phyloP scores from a whole-genome alignment of 2,113 vertebrate genomes.

The Podarcis raffonei region DNA sequence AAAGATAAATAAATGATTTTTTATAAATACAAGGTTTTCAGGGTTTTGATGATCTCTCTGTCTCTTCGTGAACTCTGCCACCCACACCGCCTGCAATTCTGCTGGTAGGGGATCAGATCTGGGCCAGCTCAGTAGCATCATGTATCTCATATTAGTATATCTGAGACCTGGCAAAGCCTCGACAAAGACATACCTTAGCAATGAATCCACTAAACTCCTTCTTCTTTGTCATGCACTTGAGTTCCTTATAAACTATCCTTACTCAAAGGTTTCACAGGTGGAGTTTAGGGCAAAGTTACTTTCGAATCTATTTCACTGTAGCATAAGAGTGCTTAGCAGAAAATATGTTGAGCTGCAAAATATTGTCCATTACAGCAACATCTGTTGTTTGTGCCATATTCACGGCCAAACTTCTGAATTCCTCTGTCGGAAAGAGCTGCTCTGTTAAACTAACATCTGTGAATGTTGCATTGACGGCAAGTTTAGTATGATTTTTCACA shows the following conservation, averaged over 20 bases:
- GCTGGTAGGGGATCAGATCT: neutral
- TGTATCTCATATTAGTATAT: neutral
- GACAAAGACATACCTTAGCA: neutral
- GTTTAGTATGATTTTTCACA: slow-evolving; percentile 19
- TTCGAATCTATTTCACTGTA: neutral
- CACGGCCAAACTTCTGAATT: slow-evolving; percentile 15
- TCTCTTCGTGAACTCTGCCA: neutral
- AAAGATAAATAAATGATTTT: too few relatives aligned
- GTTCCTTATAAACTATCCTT: neutral
- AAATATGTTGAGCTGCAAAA: neutral
- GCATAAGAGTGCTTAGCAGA: neutral
- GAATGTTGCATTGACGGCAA: neutral
- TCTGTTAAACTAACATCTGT: slow-evolving; percentile 15
- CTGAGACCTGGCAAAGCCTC: neutral
- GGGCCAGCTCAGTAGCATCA: neutral
- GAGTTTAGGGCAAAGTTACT: slow-evolving; percentile 22
- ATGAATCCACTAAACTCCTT: neutral
- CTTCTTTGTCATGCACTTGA: neutral
- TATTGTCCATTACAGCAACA: slow-evolving; percentile 4
- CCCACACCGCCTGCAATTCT: neutral
- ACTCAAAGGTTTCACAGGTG: neutral
- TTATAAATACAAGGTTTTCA: neutral
- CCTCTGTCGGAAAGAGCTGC: neutral
- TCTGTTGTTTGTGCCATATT: slow-evolving; percentile 23
- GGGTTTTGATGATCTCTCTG: neutral